Conservation (phyloP, 2,888 invertebrate species). For the Anodontia alba region DNA sequence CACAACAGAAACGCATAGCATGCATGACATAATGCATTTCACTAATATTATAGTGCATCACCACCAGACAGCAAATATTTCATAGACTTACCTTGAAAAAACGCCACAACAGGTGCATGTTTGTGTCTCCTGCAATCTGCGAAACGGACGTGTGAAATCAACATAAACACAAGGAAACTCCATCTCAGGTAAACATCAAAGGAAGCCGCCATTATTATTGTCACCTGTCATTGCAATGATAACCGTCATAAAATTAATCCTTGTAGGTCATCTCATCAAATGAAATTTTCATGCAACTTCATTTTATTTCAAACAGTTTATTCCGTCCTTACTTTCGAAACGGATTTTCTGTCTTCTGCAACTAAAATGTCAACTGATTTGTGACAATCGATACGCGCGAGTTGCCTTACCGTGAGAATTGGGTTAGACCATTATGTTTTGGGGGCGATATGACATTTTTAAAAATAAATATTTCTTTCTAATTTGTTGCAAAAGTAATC, state of each 20-base stretch:
- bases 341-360: no score
- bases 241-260: no score
- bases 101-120: slow-evolving; percentile 61
- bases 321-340: no score
- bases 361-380: not conserved
- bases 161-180: slow-evolving; percentile 33
- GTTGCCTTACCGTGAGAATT: not conserved
- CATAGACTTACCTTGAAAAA: slow-evolving; percentile 61
- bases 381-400: slow-evolving; percentile 5
- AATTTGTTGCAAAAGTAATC: no score
- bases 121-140: slow-evolving; percentile 31
- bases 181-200: slow-evolving; percentile 48
- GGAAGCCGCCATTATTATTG: slow-evolving; percentile 51
- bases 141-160: slow-evolving; percentile 26
- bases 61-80: no score
- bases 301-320: no score
- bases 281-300: no score
- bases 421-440: not conserved
- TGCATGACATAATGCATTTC: no score
- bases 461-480: no score
- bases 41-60: no score
- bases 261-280: no score
- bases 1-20: no score
- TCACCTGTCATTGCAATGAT: slow-evolving; percentile 10
- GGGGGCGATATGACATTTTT: not conserved